Base-by-base conservation (phyloP, 2,888 invertebrate species). In the Lysandra coridon region DNA sequence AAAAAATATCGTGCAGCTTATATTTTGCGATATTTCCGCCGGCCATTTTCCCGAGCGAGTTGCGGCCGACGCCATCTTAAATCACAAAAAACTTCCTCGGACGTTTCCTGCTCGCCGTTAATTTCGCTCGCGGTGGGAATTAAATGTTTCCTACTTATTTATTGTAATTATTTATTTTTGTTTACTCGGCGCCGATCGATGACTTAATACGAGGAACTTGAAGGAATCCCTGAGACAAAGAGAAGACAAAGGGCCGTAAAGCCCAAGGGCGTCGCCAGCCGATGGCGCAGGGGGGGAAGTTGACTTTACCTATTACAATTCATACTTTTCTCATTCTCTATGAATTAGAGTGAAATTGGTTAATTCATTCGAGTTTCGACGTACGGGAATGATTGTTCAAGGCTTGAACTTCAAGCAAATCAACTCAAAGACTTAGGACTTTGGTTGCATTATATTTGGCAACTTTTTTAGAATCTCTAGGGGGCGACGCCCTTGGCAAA, bases 1-100 rank as follows among this genome's bases (percentile, higher is more conserved):
- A 12, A 69, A 37, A 69, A 69, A 69, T 37, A 37, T 4, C 69
- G 30, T 64, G 7, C 7, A 69, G 69, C 69, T 69, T 17, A 37
- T 69, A 33, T 69, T 69, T 37, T 37, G 69, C 10, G 33, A 69
- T 69, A 12, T 33, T 33, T 37, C 23, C 4, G 64, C 23, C 62
- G 23, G n/a, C 12, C 4, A 69, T 69, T 37, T 69, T 5, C 17
- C 69, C 23, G 33, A 33, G 33, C 23, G 33, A 33, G 4, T 1
- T 6, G 14, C 14, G 69, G 30, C 5, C 69, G 33, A 69, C 30
- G 12, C 30, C 30, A 33, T 33, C 33, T 69, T 69, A 69, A 69
- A 69, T 69, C 33, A 69, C 69, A 69, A 69, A 69, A 37, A 69
- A 69, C 69, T 69, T 17, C 69, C 69, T 69, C 5, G 5, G 4